These are phyloP conservation scores for Caenorhabditis tropicalis DNA, from an alignment of 1,140 invertebrate genomes.

Conservation along the genomic window DNA sequence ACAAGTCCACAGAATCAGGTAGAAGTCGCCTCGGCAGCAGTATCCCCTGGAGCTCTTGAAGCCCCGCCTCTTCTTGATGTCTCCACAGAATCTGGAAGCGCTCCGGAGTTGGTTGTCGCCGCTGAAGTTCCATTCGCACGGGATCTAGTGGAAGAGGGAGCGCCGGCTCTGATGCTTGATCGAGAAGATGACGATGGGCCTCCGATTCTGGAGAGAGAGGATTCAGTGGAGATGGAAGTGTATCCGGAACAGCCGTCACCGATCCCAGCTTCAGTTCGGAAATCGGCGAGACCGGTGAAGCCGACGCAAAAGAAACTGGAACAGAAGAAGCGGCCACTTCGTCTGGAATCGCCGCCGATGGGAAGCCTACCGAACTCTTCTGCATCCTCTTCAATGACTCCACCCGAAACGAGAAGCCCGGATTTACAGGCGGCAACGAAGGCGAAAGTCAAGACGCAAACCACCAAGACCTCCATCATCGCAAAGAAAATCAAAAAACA, in stretches of 20 bases:
- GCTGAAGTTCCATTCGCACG: background rate
- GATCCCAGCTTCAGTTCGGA: background rate
- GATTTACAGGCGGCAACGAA: too few species aligned
- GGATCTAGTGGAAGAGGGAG: background rate
- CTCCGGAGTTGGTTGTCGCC: background rate
- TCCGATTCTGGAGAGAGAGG: background rate
- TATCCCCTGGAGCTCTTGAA: background rate
- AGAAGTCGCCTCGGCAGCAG: background rate
- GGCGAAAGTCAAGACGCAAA: too few species aligned
- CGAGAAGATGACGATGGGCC: background rate
- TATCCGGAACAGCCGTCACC: background rate
- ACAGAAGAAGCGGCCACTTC: background rate
- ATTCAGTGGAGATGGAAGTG: background rate
- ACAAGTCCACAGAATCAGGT: background rate
- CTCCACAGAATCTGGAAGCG: too few species aligned
- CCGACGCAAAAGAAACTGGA: background rate
- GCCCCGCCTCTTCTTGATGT: background rate
- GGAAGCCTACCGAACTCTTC: background rate
- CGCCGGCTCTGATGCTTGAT: too few species aligned
- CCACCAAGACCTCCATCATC: too few species aligned
- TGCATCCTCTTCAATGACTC: background rate
- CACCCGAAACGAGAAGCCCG: background rate
- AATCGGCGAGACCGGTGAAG: background rate
- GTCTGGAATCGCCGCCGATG: background rate
- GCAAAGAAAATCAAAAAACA: background rate